Base-by-base conservation (phyloP, 2,797 vertebrate genomes). In the Cryptoblepharus egeriae region DNA sequence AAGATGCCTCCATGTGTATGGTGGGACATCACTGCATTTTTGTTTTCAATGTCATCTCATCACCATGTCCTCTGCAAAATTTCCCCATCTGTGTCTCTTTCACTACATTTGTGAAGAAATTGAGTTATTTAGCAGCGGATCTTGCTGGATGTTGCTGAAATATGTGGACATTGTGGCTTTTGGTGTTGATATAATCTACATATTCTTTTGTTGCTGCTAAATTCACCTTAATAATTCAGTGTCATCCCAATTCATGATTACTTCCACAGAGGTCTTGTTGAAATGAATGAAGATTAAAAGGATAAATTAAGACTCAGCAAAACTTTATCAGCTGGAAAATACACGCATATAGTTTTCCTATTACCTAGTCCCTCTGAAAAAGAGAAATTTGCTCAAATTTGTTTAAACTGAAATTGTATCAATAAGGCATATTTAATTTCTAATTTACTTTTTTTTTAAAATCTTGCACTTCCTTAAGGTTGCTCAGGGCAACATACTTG, bases 1-100 rank as follows among this genome's bases (percentile, higher is more conserved):
- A 98, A 98, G 97, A 93, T 75, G 81, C 83, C 85, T 77, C 67
- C 71, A 42, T 93, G 64, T 87, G 65, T 93, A 86, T 87, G 79
- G 84, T 91, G 91, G 81, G 86, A 89, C 92, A 94, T 94, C 92
- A 90, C 80, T 81, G 63, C 95, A 93, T 96, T 88, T 94, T 79
- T 89, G 91, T 93, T 61, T 88, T 85, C 93, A 86, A 87, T 77
- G 85, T 90, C 92, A 93, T 90, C 88, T 85, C 93, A 90, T 94
- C 77, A 80, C 89, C 89, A 85, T 87, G 81, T 87, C 72, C 77
- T 83, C 85, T 91, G 81, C 82, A 69, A 76, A 81, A 72, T 86
- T 72, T 83, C 85, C n/a, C 86, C 80, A 89, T 88, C 70, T 39
- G 0, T 75, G 75, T 91, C 39, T 83, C 74, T 88, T 85, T 89